Percentiles rank a stretch among this genome's conserved stretches.
Evolutionary conservation across 2,113 vertebrate genomes (phyloP).

Genomic region (Sander lucioperca): DNA sequence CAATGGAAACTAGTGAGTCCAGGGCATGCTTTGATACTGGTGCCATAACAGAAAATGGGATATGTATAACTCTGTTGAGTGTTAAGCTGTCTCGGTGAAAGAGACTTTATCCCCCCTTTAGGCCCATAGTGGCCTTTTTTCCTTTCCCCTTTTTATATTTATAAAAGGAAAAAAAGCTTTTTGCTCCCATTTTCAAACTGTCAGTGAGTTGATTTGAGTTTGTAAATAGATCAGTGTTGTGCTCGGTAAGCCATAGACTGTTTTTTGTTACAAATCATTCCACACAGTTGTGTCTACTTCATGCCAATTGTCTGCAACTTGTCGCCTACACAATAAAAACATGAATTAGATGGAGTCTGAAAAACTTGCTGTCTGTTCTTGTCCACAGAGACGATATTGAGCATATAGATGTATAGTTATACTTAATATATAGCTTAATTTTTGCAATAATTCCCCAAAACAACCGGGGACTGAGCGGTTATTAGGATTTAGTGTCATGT

Average conservation of each 20-base stretch:
- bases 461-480: too few relatives aligned
- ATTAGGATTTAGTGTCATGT: too few relatives aligned
- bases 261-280: conserved; percentile 77
- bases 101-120: conserved; percentile 82
- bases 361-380: conserved; percentile 37
- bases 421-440: not conserved
- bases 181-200: conserved; percentile 78
- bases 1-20: conserved; percentile 81
- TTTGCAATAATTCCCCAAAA: not conserved
- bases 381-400: not conserved
- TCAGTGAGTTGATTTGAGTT: conserved; percentile 75
- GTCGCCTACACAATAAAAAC: conserved; percentile 84
- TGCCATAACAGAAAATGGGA: conserved; percentile 82
- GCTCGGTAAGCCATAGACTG: conserved; percentile 84
- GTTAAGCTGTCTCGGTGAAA: conserved; percentile 84
- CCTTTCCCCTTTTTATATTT: conserved; percentile 82
- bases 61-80: conserved; percentile 84
- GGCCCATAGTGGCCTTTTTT: conserved; percentile 72
- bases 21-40: conserved; percentile 83
- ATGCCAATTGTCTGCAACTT: conserved; percentile 66
- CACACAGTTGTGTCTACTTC: conserved; percentile 76
- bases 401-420: not conserved
- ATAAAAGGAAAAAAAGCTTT: conserved; percentile 73
- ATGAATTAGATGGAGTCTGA: conserved; percentile 69
- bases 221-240: conserved; percentile 77